A percentile compares a stretch with the other conserved stretches of the same genome.
Conservation (phyloP, 2,888 invertebrate species). For the Dasypogon diadema region DNA sequence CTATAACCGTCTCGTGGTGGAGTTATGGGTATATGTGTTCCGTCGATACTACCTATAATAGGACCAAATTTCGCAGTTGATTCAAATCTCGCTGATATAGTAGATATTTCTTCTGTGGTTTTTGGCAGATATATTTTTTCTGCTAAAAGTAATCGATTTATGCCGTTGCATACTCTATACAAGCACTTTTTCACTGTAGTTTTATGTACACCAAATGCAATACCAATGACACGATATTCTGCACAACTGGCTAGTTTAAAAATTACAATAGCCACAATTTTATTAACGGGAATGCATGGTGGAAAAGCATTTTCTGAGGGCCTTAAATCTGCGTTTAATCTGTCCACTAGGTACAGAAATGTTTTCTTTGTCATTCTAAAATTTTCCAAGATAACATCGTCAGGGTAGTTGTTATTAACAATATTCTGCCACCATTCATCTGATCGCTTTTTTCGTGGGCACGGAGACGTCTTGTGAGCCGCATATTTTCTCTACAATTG, state of each 20-base stretch:
- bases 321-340: not conserved
- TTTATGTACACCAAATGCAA: not conserved
- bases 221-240: not conserved
- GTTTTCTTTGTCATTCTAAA: not conserved
- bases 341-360: not conserved
- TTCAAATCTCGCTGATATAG: not conserved
- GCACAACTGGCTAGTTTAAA: not conserved
- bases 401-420: not conserved
- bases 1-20: too few species aligned
- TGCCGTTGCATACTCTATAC: not conserved
- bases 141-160: not conserved
- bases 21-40: not conserved
- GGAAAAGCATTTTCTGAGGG: not conserved
- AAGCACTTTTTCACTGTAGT: not conserved
- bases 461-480: too few species aligned
- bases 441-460: too few species aligned
- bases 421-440: constrained; percentile 9
- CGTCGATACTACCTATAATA: not conserved
- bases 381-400: not conserved
- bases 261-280: not conserved
- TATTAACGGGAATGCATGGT: not conserved
- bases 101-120: not conserved
- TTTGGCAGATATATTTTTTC: not conserved
- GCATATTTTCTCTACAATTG: too few species aligned
- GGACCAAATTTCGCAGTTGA: not conserved